Base-by-base conservation (phyloP, 2,888 invertebrate genomes). In the Melieria crassipennis region DNA sequence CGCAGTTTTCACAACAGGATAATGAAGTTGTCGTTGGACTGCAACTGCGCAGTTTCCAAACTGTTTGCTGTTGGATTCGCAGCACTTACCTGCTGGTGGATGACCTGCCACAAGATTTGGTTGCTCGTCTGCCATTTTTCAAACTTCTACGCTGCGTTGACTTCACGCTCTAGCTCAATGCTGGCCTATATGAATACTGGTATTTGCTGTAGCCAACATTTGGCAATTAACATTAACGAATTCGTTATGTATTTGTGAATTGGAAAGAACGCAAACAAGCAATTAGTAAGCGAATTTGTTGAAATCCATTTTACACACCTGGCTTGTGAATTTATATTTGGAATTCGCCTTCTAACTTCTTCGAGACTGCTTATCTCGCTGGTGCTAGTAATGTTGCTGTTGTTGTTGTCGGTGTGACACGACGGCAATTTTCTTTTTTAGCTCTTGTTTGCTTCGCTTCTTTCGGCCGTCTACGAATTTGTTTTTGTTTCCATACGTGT, bases 91-190 rank as follows among this genome's bases (percentile, higher is more conserved):
- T 89, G 96, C 96, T 81, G 96, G 96, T 77, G 94, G 94, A 87
- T 96, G 96, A 71, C 96, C 96, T 76, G 91, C 96, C 84, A 95
- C 94, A 55, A 94, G 89, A 86, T 93, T 92, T 77, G 92, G 92
- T 79, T 89, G 90, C 80, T 92, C 90, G 78, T 90, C 89, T 78
- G 92, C 81, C 87, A 87, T 87, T 66, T 75, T 81, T 65, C 60
- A 42, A 43, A 5, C 55, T 57, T 50, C 56, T 30, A 48, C 4
- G 42, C 9, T 69, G 69, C 11, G 9, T 55, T 48, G n/a, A 60
- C 56, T 62, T 4, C 3, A 4, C 4, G 16, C 43, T 3, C 7
- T 2, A 42, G 11, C 50, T 10, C 13, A 58, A 5, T n/a, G 9
- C n/a, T 11, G 30, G 30, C 30, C 30, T 30, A 30, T 30, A 30